A percentile compares a stretch with the other conserved stretches of the same genome.
Evolutionary conservation across 2,888 invertebrate species (phyloP).

Genomic region (Neoitamus cyanurus): DNA sequence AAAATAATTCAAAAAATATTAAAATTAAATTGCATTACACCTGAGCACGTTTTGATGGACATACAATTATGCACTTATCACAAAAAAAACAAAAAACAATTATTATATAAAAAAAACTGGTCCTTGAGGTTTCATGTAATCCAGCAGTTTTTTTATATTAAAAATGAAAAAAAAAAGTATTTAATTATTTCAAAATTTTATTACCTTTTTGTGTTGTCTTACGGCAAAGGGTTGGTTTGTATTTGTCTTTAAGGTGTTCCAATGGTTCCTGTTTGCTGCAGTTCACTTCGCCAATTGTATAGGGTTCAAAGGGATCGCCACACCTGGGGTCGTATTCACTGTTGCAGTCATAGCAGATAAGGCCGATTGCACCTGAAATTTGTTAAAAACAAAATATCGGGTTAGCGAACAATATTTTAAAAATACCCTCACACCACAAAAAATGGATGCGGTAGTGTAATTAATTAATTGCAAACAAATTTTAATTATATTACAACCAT

Average conservation of each 20-base stretch:
- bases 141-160: not conserved
- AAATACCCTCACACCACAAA: too few relatives aligned
- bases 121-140: not conserved
- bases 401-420: too few relatives aligned
- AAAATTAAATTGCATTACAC: too few relatives aligned
- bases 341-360: conserved; percentile 91
- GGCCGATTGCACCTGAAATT: conserved; percentile 69
- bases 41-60: too few relatives aligned
- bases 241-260: conserved; percentile 72
- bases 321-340: conserved; percentile 90
- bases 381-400: too few relatives aligned
- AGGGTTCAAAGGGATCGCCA: conserved; percentile 87
- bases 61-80: too few relatives aligned
- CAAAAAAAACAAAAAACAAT: not conserved
- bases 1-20: too few relatives aligned
- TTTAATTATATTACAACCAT: too few relatives aligned
- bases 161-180: not conserved
- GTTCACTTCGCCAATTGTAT: conserved; percentile 84
- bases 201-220: conserved; percentile 84
- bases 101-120: not conserved
- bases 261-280: conserved; percentile 80
- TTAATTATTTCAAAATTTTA: not conserved
- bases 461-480: too few relatives aligned
- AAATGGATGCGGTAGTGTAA: too few relatives aligned
- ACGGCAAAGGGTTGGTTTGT: conserved; percentile 76